Evolutionary conservation across 2,888 invertebrate genomes (phyloP).

Genomic region (Eristalis pertinax): DNA sequence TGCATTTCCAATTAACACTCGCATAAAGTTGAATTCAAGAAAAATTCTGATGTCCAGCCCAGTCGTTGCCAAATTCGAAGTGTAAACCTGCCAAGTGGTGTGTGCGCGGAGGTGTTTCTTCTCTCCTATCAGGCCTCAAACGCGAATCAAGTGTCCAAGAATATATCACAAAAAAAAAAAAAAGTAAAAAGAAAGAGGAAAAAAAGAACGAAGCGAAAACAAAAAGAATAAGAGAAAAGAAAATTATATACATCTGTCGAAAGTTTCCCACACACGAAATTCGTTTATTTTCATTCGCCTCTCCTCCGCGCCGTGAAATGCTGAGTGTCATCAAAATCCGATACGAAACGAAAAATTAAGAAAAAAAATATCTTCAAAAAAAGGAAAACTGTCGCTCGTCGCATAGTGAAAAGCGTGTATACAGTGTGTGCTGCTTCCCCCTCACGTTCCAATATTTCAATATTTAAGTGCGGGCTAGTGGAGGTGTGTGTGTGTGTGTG

Average conservation of each 20-base stretch:
- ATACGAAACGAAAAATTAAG: not conserved
- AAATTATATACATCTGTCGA: conserved; percentile 58
- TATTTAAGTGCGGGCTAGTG: not conserved
- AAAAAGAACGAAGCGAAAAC: conserved; percentile 13
- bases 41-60: conserved; percentile 32
- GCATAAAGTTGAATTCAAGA: conserved; percentile 31
- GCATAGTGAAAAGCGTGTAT: conserved; percentile 52
- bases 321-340: conserved; percentile 4
- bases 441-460: conserved; percentile 24
- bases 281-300: conserved; percentile 39
- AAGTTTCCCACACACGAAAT: conserved; percentile 49
- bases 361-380: conserved; percentile 24
- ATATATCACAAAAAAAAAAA: not conserved
- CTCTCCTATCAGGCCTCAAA: conserved; percentile 37
- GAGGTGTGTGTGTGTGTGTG: conserved; percentile 16
- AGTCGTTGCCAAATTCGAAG: conserved; percentile 53
- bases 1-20: conserved; percentile 34
- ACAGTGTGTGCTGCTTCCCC: conserved; percentile 23
- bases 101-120: conserved; percentile 47
- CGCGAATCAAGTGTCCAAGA: conserved; percentile 20
- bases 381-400: conserved; percentile 48
- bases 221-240: conserved; percentile 16
- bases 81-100: conserved; percentile 39
- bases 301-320: conserved; percentile 24
- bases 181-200: not conserved